Evolutionary conservation across 2,888 invertebrate species (phyloP).

Genomic region (Rotaria sp.): DNA sequence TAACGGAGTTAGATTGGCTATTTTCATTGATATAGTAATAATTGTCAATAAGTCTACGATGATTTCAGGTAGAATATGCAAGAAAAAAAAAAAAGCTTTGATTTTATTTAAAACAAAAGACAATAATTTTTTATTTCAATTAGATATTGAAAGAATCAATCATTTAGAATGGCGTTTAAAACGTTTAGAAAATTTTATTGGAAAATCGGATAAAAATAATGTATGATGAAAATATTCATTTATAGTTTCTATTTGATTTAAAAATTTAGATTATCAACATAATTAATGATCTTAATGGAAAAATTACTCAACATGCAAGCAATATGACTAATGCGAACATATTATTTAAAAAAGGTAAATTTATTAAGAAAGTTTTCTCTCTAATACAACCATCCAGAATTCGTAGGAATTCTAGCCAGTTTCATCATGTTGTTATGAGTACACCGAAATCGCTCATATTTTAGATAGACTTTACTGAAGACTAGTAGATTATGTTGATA

Average conservation of each 20-base stretch:
- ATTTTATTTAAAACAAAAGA: neutral
- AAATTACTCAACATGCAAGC: neutral
- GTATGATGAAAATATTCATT: neutral
- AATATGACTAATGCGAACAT: neutral
- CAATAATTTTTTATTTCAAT: neutral
- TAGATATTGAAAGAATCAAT: neutral
- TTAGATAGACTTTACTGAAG: no score
- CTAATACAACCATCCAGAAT: no score
- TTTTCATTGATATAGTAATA: neutral
- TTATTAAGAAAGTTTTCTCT: no score
- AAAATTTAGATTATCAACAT: neutral
- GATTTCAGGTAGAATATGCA: neutral
- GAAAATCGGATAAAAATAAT: neutral
- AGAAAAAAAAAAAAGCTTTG: neutral
- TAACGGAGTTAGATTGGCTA: neutral
- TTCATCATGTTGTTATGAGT: no score
- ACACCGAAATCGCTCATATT: no score
- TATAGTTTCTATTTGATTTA: no score
- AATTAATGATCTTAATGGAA: neutral
- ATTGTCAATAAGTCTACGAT: neutral
- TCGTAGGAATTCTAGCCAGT: no score
- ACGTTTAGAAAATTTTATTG: neutral
- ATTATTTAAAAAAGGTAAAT: neutral
- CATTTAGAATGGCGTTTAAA: conserved; percentile 6
- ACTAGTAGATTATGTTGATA: no score